These are phyloP conservation scores for Pachyrhynchus sulphureomaculatus DNA, from an alignment of 1,140 invertebrate species.

Conservation along the genomic window DNA sequence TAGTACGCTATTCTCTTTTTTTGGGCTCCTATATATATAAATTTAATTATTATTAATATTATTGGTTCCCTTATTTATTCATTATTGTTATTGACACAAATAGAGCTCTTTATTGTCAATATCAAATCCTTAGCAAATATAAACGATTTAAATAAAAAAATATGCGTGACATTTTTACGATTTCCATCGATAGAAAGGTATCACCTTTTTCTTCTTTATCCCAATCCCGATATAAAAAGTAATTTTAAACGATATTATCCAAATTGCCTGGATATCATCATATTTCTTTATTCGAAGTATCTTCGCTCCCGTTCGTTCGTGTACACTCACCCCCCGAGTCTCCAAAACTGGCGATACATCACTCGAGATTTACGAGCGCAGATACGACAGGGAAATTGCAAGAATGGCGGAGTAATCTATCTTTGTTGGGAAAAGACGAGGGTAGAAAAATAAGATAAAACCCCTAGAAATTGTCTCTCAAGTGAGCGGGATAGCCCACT, in stretches of 20 bases:
- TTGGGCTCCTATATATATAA: neutral
- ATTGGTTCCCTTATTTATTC: too few relatives aligned
- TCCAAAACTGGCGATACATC: conserved; percentile 52
- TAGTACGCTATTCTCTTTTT: too few relatives aligned
- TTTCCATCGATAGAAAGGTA: neutral
- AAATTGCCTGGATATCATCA: conserved; percentile 34
- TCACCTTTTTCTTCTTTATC: conserved; percentile 9
- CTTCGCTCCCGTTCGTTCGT: conserved; percentile 33
- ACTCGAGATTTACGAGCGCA: conserved; percentile 54
- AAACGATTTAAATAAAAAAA: neutral
- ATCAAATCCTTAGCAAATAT: neutral
- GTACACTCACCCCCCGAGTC: conserved; percentile 43
- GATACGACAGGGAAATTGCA: conserved; percentile 58
- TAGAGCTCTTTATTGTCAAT: too few relatives aligned
- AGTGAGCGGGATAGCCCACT: conserved; percentile 49
- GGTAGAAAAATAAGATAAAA: conserved; percentile 53
- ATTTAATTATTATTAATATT: neutral
- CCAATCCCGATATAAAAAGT: conserved; percentile 24
- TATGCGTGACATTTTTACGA: neutral
- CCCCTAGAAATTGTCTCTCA: conserved; percentile 51
- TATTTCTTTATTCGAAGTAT: conserved; percentile 42
- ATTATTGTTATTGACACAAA: too few relatives aligned
- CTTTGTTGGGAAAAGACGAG: conserved; percentile 51
- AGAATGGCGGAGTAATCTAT: conserved; percentile 56
- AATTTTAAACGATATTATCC: conserved; percentile 32